These are phyloP conservation scores for Phenacoccus solenopsis DNA, from an alignment of 1,140 invertebrate species.

Conservation along the genomic window DNA sequence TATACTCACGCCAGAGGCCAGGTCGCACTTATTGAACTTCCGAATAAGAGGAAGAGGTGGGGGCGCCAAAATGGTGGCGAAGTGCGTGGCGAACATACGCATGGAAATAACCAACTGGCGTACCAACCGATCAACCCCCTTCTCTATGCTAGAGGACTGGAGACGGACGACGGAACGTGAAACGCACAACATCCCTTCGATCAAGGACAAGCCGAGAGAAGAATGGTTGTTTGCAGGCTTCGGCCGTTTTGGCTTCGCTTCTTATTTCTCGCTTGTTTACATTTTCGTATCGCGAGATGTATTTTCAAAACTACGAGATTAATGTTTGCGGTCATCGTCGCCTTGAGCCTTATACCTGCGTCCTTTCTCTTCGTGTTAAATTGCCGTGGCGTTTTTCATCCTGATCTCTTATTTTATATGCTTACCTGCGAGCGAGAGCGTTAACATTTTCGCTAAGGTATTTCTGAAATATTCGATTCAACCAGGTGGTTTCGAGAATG, in stretches of 20 bases:
- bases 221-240: not conserved
- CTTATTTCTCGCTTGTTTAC: not conserved
- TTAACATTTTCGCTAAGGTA: not conserved
- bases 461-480: too few species aligned
- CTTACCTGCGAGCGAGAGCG: not conserved
- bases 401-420: not conserved
- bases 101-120: constrained; percentile 13
- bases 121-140: not conserved
- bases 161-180: not conserved
- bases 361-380: not conserved
- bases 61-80: not conserved
- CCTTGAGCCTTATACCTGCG: not conserved
- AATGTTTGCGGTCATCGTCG: not conserved
- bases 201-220: not conserved
- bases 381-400: not conserved
- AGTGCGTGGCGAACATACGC: constrained; percentile 8
- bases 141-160: not conserved
- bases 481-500: too few species aligned
- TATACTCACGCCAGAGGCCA: not conserved
- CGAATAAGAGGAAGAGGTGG: not conserved
- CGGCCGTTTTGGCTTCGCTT: not conserved
- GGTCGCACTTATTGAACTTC: not conserved
- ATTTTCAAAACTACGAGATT: not conserved
- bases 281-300: not conserved
- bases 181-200: constrained; percentile 14